Base-by-base conservation (phyloP, 2,888 invertebrate species). In the Drosophila formosana region DNA sequence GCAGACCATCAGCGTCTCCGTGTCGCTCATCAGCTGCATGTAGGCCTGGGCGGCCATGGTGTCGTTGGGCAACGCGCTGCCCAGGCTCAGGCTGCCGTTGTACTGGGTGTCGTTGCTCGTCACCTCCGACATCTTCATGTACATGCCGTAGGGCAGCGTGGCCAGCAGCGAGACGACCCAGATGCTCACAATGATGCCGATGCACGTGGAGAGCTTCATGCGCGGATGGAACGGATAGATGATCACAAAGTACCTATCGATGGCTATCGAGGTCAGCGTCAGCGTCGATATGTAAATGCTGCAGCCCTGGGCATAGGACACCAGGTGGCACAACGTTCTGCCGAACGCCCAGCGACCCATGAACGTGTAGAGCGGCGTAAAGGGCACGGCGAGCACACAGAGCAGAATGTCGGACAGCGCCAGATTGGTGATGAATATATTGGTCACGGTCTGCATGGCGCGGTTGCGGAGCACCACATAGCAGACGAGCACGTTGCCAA, bases 391-490 rank as follows among this genome's bases (percentile, higher is more conserved):
- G 66, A 99, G 94, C 11, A 97, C 94, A 91, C 98, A 98, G 76
- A 99, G 94, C 49, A 99, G 93, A 51, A 99, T 97, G 92, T 99
- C 99, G 7, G 98, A 98, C 34, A 99, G 93, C 0, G 99, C 99
- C 84, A 99, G 93, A 92, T 99, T 99, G 45, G 98, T 97, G 90
- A 99, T 99, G 93, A 99, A 99, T 56, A 98, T 95, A 92, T 99
- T 99, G 3, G 99, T 99, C 39, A 99, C 99, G 0, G 98, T 98
- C 91, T 98, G 98, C 99, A 99, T 99, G 30, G 97, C 96, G 80
- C 96, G 96, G 93, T 98, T 99, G 32, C 97, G 94, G 37, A 96
- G 94, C 5, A 99, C 98, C 13, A 99, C 98, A 90, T 96, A 98
- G 89, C 98, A 98, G 25, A 99, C 99, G 18, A 99, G 93, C 0